Conservation (phyloP, 2,113 vertebrate species). For the Tapirus terrestris region DNA sequence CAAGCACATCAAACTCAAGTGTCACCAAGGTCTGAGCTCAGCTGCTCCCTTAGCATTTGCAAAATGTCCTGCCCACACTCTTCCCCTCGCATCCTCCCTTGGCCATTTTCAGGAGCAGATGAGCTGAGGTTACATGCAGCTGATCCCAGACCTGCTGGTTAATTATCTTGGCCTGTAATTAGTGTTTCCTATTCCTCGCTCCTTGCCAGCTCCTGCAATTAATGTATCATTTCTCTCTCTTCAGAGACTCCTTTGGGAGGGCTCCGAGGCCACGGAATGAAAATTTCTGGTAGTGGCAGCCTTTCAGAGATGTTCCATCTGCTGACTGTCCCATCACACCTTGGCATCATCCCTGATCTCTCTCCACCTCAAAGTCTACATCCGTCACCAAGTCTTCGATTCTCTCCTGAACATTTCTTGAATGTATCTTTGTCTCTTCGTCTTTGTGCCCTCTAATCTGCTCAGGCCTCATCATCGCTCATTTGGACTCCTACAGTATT, state of each 20-base stretch:
- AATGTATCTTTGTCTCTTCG: not conserved
- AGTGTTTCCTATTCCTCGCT: slow-evolving; percentile 54
- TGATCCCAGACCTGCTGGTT: slow-evolving; percentile 69
- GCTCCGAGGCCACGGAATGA: not conserved
- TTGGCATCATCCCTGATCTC: not conserved
- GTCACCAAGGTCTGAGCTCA: slow-evolving; percentile 65
- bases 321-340: not conserved
- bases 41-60: slow-evolving; percentile 71
- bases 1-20: slow-evolving; percentile 63
- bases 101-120: slow-evolving; percentile 69
- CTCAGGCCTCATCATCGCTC: not conserved
- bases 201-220: slow-evolving; percentile 46
- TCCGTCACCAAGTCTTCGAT: not conserved
- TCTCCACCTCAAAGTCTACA: not conserved
- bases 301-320: not conserved
- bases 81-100: not conserved
- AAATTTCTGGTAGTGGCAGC: slow-evolving; percentile 10
- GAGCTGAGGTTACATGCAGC: slow-evolving; percentile 66
- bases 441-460: not conserved
- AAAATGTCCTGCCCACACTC: slow-evolving; percentile 51
- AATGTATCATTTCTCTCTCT: slow-evolving; percentile 31
- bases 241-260: slow-evolving; percentile 24
- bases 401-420: not conserved
- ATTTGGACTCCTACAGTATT: not conserved
- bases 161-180: slow-evolving; percentile 74